Conservation (phyloP, 2,888 invertebrate species). For the Caenorhabditis japonica region DNA sequence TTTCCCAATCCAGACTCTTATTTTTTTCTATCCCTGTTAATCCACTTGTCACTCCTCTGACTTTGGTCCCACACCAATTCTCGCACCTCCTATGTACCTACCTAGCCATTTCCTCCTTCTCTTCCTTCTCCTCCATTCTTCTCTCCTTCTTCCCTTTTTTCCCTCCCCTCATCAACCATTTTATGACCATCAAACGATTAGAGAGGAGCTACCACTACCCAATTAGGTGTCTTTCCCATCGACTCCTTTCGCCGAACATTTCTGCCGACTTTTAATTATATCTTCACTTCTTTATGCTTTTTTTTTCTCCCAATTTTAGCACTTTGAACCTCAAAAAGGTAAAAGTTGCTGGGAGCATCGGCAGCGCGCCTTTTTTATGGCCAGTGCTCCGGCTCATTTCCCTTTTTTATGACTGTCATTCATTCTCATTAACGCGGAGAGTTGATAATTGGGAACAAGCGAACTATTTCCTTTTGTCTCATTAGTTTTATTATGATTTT, state of each 20-base stretch:
- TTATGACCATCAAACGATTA: slow-evolving; percentile 52
- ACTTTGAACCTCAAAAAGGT: slow-evolving; percentile 21
- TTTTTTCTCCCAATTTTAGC: slow-evolving; percentile 5
- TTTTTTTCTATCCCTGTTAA: too few relatives aligned
- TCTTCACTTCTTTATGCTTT: slow-evolving; percentile 12
- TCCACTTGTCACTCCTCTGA: too few relatives aligned
- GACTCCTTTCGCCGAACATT: slow-evolving; percentile 1
- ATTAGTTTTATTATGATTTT: slow-evolving; percentile 17
- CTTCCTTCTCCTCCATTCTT: neutral
- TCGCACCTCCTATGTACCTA: too few relatives aligned
- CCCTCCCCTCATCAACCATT: slow-evolving; percentile 31
- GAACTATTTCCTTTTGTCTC: too few relatives aligned
- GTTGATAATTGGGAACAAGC: slow-evolving; percentile 26
- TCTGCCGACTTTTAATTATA: slow-evolving; percentile 35
- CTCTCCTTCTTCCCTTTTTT: slow-evolving; percentile 5
- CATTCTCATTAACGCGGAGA: slow-evolving; percentile 47
- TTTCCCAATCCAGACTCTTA: neutral
- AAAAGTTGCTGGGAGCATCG: neutral
- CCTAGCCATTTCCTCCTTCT: too few relatives aligned
- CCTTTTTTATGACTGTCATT: neutral
- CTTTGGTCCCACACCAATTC: too few relatives aligned
- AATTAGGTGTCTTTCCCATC: slow-evolving; percentile 44
- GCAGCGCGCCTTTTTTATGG: slow-evolving; percentile 31
- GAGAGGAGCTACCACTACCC: slow-evolving; percentile 26
- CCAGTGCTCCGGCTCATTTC: neutral